Base-by-base conservation (phyloP, 2,113 vertebrate genomes). In the Rana temporaria region DNA sequence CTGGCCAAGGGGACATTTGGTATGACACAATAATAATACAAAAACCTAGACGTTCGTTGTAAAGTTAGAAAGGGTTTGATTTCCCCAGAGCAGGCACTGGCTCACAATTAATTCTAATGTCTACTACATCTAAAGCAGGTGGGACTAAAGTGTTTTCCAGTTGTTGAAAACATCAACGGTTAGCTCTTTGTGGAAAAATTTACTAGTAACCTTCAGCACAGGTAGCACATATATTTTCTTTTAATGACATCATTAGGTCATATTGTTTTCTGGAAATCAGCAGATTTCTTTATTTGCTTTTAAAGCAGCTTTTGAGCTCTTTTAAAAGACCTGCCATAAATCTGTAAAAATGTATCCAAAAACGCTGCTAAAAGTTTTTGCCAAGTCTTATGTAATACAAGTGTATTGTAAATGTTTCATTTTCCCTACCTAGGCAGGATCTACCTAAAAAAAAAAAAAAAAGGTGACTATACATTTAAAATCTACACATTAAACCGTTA, bases 21-120 rank as follows among this genome's bases (percentile, higher is more conserved):
- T 74, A 82, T 82, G 80, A 82, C 70, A 82, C 80, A 82, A 75
- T 82, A 80, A 70, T 60, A 75, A 73, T 66, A 62, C 70, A 67
- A 75, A 75, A 57, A 55, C 20, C 32, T 65, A 82, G 80, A 82
- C 80, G 57, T 66, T 75, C 75, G 72, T 30, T 65, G 70, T 74
- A n/a, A 73, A 57, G 60, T 65, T 57, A 48, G 70, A 75, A 75
- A 82, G 62, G n/a, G 48, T 67, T 82, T 82, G 66, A 75, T 82
- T 75, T 82, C 80, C 80, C 80, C 30, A 26, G 80, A 75, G 80
- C 70, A 56, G 48, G 52, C 62, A 42, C 71, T 74, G 70, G 52
- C 48, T 24, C 55, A 26, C 42, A 42, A 60, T 66, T 24, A 59
- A 75, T 56, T 67, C 42, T 12, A 34, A 82, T 24, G 80, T 73